Percentiles rank a stretch among this genome's conserved stretches.
Conservation (phyloP, 2,113 vertebrate species). For the Pontoporia blainvillei region DNA sequence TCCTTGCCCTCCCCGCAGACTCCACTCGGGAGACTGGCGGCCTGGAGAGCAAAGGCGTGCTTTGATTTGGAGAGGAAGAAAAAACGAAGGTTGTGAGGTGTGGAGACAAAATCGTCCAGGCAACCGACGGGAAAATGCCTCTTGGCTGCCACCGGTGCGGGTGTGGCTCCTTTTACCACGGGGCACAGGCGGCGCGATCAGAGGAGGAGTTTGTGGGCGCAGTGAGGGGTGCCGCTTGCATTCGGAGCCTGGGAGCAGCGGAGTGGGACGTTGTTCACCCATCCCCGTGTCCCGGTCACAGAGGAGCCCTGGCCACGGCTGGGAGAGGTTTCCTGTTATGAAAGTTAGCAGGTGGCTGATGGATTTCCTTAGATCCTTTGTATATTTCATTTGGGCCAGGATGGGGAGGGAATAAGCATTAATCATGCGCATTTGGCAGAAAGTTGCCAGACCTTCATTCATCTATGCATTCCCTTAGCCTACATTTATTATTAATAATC, state of each 20-base stretch:
- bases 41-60: slow-evolving; percentile 49
- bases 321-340: neutral
- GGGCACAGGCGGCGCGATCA: fast-evolving
- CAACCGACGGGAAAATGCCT: slow-evolving; percentile 74
- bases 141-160: slow-evolving; percentile 70
- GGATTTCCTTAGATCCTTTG: neutral
- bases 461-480: neutral
- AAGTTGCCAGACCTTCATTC: slow-evolving; percentile 21
- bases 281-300: fast-evolving
- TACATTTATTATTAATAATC: slow-evolving; percentile 58
- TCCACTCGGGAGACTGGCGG: slow-evolving; percentile 65
- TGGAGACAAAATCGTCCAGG: slow-evolving; percentile 73
- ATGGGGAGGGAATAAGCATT: neutral
- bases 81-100: slow-evolving; percentile 77
- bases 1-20: slow-evolving; percentile 51
- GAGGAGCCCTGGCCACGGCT: neutral
- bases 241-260: neutral
- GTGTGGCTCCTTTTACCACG: slow-evolving; percentile 65
- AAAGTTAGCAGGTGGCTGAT: neutral
- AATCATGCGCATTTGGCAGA: neutral
- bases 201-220: fast-evolving
- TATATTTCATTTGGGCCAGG: neutral
- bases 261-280: neutral
- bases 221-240: neutral
- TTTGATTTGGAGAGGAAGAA: slow-evolving; percentile 73